Evolutionary conservation across 2,888 invertebrate genomes (phyloP).

Genomic region (Osedax fenrisi): DNA sequence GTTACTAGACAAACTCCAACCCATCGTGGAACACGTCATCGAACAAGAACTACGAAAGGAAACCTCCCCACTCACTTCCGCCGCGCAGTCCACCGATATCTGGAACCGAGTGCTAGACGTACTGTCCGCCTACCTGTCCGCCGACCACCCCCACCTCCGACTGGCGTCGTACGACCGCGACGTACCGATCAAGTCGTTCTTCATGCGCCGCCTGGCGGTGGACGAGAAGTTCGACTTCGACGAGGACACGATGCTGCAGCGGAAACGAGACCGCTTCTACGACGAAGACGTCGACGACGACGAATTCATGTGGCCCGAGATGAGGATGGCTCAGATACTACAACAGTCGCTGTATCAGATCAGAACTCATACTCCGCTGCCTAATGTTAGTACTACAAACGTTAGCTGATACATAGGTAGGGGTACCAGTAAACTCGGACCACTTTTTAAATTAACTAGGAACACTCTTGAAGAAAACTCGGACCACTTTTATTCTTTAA

Average conservation of each 20-base stretch:
- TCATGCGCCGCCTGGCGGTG: constrained; percentile 53
- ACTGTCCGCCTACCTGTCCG: neutral
- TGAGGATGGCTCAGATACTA: constrained; percentile 54
- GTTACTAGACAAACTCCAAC: constrained; percentile 52
- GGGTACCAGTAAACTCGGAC: too few species aligned
- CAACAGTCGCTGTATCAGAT: constrained; percentile 63
- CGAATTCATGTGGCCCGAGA: constrained; percentile 18
- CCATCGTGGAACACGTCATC: constrained; percentile 59
- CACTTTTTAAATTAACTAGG: too few species aligned
- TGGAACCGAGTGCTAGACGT: neutral
- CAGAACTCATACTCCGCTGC: constrained; percentile 61
- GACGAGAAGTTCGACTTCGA: neutral
- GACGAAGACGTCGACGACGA: constrained; percentile 18
- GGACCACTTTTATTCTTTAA: too few species aligned
- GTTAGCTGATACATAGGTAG: too few species aligned
- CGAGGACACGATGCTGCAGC: neutral
- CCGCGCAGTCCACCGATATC: neutral
- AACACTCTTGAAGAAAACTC: too few species aligned
- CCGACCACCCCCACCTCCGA: constrained; percentile 38
- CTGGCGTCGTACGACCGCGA: constrained; percentile 60
- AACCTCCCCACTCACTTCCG: neutral
- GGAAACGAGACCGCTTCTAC: constrained; percentile 3
- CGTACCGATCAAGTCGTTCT: constrained; percentile 72
- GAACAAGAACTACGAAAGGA: constrained; percentile 29
- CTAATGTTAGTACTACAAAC: constrained; percentile 55